Evolutionary conservation across 2,888 invertebrate genomes (phyloP).

Genomic region (Polydrusus pterygomalis): DNA sequence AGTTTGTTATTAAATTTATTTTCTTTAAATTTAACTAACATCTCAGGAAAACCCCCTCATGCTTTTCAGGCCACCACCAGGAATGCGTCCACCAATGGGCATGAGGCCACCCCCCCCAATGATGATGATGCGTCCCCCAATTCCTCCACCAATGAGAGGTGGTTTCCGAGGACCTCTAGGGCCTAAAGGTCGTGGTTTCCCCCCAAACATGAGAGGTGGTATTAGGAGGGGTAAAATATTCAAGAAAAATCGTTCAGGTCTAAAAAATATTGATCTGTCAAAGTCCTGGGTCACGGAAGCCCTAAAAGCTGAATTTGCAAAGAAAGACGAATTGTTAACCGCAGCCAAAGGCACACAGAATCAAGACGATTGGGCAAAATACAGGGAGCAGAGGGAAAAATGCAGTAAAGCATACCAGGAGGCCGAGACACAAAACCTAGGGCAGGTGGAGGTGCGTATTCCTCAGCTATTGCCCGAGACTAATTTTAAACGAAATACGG

Average conservation of each 20-base stretch:
- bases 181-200: conserved; percentile 53
- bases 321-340: conserved; percentile 73
- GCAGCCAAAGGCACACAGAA: conserved; percentile 72
- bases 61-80: conserved; percentile 54
- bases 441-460: conserved; percentile 74
- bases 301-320: conserved; percentile 73
- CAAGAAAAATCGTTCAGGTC: conserved; percentile 62
- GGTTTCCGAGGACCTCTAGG: conserved; percentile 60
- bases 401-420: conserved; percentile 75
- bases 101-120: conserved; percentile 64
- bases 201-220: conserved; percentile 60
- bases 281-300: conserved; percentile 77
- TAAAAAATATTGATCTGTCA: conserved; percentile 69
- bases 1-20: too few species aligned
- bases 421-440: conserved; percentile 75
- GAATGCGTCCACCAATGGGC: conserved; percentile 63
- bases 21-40: neutral
- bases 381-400: conserved; percentile 76
- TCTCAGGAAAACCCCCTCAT: conserved; percentile 43
- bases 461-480: conserved; percentile 71
- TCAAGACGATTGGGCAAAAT: conserved; percentile 75
- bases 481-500: conserved; percentile 70
- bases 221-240: conserved; percentile 65
- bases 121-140: conserved; percentile 63
- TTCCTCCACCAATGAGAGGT: conserved; percentile 60